Evolutionary conservation across 2,113 vertebrate species (phyloP).

Genomic region (Petroica traversi): DNA sequence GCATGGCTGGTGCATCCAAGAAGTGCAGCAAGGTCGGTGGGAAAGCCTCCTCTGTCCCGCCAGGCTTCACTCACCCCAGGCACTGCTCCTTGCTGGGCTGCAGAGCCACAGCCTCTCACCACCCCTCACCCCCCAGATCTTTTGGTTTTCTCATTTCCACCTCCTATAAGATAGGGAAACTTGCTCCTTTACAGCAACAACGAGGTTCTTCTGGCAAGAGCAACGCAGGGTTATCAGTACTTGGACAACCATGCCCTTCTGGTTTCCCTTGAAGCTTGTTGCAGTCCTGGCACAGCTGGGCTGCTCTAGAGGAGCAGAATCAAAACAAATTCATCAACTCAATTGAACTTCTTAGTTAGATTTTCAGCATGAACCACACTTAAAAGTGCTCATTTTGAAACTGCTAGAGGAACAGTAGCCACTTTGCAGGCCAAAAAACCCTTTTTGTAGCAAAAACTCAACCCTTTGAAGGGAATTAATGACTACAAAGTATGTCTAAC

Average conservation of each 20-base stretch:
- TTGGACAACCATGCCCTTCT: neutral
- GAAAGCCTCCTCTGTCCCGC: neutral
- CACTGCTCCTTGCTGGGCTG: accelerated
- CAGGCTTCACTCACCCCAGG: accelerated
- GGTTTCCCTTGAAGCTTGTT: neutral
- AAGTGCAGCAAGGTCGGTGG: neutral
- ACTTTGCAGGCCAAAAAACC: neutral
- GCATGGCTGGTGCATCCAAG: neutral
- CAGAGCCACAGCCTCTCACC: neutral
- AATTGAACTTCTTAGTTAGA: neutral
- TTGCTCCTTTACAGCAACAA: neutral
- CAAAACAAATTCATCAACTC: neutral
- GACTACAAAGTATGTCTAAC: neutral
- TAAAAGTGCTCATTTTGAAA: neutral
- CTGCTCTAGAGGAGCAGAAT: neutral
- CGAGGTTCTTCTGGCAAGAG: neutral
- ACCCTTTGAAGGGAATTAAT: neutral
- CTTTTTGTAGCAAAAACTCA: neutral
- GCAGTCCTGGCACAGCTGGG: neutral
- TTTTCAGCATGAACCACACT: neutral
- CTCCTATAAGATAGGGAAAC: neutral
- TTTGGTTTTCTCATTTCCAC: neutral
- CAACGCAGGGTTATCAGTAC: neutral
- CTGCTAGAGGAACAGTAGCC: neutral
- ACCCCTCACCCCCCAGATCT: accelerated